These are phyloP conservation scores for Desmophyllum pertusum DNA, from an alignment of 92 coral and sea anemone genomes.

Conservation along the genomic window DNA sequence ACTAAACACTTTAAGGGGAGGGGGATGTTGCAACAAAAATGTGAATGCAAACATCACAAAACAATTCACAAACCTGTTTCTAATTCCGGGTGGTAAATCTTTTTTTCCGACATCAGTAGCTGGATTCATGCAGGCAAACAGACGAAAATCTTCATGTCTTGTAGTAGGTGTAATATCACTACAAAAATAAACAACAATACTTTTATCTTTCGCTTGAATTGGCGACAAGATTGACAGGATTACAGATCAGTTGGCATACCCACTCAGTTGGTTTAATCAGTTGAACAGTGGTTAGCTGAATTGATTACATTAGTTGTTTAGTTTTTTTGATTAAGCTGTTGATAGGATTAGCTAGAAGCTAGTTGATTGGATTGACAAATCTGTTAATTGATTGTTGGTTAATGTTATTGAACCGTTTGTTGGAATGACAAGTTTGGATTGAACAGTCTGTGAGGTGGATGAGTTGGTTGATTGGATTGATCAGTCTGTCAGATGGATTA, in stretches of 20 bases:
- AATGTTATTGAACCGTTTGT: too few relatives aligned
- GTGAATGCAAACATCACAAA: neutral
- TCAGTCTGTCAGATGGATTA: neutral
- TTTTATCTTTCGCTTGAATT: too few relatives aligned
- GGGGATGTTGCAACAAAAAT: too few relatives aligned
- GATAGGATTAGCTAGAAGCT: neutral
- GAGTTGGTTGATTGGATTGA: neutral
- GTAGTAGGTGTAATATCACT: slow-evolving; percentile 90
- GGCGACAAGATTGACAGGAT: too few relatives aligned
- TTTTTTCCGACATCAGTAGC: slow-evolving; percentile 99
- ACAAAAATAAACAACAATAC: neutral
- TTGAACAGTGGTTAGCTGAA: too few relatives aligned
- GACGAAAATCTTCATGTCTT: slow-evolving; percentile 88
- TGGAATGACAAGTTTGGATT: too few relatives aligned
- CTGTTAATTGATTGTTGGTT: too few relatives aligned
- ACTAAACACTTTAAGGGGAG: too few relatives aligned
- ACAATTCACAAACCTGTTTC: slow-evolving; percentile 76
- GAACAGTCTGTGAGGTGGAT: too few relatives aligned
- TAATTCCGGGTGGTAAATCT: slow-evolving; percentile 89
- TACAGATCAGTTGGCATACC: too few relatives aligned
- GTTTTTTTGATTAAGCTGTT: neutral
- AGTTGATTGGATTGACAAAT: neutral
- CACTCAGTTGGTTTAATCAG: too few relatives aligned
- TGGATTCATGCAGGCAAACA: slow-evolving; percentile 99
- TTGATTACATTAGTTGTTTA: too few relatives aligned